Base-by-base conservation (phyloP, 1,140 invertebrate species). In the Dolichoris vasculosae region DNA sequence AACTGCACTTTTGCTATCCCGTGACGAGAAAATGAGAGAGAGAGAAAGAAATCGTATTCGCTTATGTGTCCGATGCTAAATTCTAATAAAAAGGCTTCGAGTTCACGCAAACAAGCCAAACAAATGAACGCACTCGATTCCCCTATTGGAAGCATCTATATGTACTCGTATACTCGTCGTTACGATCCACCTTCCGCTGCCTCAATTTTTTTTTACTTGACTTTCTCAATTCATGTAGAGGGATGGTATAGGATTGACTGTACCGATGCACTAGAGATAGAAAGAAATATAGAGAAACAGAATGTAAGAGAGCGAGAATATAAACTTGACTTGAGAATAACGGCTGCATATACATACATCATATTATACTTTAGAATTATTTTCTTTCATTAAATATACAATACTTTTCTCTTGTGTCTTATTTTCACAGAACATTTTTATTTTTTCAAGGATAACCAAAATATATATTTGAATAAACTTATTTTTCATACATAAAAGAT, bases 301-400 rank as follows among this genome's bases (percentile, higher is more conserved):
- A 80, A n/a, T n/a, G n/a, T n/a, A 48, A 48, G 78, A 46, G n/a
- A 48, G 7, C 64, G 46, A 51, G n/a, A 2, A 35, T 7, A 46
- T 4, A 43, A 40, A 35, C 17, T 71, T 38, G 11, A 71, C 40
- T 69, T n/a, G 13, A 46, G 17, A 78, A 84, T 83, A 63, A n/a
- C 32, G 55, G 43, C 63, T 48, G n/a, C n/a, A n/a, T n/a, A 55
- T 59, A 32, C 46, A 73, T 80, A 67, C 73, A 63, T 85, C 88
- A 86, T 32, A 51, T 82, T 59, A 67, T 48, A 87, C 85, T 63
- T 67, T 38, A 76, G 80, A 64, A 55, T 82, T 86, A 89, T 89
- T 90, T 89, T 89, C 88, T 89, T 90, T 89, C 87, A 88, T 90
- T 88, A 88, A 88, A 89, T 86, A 89, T 51, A 84, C 88, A 88